Conservation (phyloP, 1,140 invertebrate species). For the Cydia amplana region DNA sequence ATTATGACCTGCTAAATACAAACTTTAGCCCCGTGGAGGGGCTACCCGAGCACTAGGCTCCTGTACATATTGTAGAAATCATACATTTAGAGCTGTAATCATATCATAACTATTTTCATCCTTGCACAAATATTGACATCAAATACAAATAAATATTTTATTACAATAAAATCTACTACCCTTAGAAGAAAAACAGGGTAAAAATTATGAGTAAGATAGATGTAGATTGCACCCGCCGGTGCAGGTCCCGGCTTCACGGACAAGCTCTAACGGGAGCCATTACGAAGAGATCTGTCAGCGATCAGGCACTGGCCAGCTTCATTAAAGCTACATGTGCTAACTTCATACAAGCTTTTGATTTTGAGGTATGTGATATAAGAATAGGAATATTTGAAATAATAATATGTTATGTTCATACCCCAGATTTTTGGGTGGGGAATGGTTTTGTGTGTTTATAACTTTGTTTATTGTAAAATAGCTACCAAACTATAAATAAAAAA, state of each 20-base stretch:
- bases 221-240: slow-evolving; percentile 79
- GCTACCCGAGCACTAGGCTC: slow-evolving; percentile 42
- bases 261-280: slow-evolving; percentile 81
- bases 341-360: slow-evolving; percentile 80
- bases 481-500: no score
- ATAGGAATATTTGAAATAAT: not conserved
- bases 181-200: slow-evolving; percentile 17
- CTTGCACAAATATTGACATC: not conserved
- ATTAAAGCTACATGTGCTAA: slow-evolving; percentile 81
- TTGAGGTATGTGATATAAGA: slow-evolving; percentile 60
- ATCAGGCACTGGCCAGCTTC: slow-evolving; percentile 80
- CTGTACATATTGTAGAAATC: slow-evolving; percentile 40
- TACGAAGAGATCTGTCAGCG: slow-evolving; percentile 80
- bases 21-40: slow-evolving; percentile 40
- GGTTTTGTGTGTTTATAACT: no score
- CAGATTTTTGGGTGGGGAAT: no score
- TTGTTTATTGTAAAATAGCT: no score
- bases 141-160: not conserved
- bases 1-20: slow-evolving; percentile 68
- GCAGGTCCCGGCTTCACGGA: slow-evolving; percentile 83
- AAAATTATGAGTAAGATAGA: slow-evolving; percentile 69
- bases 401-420: no score
- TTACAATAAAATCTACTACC: not conserved
- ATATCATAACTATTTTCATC: not conserved
- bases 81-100: slow-evolving; percentile 13